Evolutionary conservation across 2,888 invertebrate genomes (phyloP).

Genomic region (Zaprionus lineosus): DNA sequence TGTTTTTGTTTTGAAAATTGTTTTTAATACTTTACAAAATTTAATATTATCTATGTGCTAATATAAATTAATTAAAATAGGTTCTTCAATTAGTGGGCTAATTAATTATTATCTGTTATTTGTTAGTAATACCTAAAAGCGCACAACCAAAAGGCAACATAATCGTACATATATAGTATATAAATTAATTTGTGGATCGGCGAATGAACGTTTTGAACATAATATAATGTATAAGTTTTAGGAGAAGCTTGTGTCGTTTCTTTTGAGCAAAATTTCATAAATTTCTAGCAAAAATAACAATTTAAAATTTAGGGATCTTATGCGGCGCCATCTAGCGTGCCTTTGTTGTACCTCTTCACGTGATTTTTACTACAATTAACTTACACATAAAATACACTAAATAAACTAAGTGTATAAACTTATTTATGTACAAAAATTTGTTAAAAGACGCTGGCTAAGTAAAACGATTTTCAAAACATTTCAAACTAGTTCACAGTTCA

Average conservation of each 20-base stretch:
- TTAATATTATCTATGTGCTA: conserved; percentile 59
- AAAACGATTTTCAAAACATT: background rate
- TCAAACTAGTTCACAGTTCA: conserved; percentile 5
- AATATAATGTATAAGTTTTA: background rate
- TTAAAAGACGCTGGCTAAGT: conserved; percentile 5
- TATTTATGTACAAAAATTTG: conserved; percentile 59
- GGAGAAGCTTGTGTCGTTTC: conserved; percentile 1
- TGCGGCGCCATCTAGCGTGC: conserved; percentile 50
- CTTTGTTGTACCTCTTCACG: conserved; percentile 28
- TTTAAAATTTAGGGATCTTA: conserved; percentile 3
- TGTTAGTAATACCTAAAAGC: conserved; percentile 66
- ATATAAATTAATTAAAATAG: conserved; percentile 73
- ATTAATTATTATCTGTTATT: conserved; percentile 40
- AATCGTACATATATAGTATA: conserved; percentile 17
- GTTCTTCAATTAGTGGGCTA: conserved; percentile 44
- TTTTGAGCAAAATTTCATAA: conserved; percentile 45
- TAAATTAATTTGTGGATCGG: conserved; percentile 12
- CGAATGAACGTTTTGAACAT: background rate
- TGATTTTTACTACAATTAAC: conserved; percentile 4
- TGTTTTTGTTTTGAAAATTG: conserved; percentile 21
- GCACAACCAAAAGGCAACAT: conserved; percentile 58
- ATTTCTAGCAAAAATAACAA: conserved; percentile 33
- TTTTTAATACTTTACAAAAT: conserved; percentile 76
- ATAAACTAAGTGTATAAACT: conserved; percentile 47
- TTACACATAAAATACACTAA: conserved; percentile 30